A percentile compares a stretch with the other conserved stretches of the same genome.
These are phyloP conservation scores for Hybos culiciformis DNA, from an alignment of 2,888 invertebrate species.

Conservation along the genomic window DNA sequence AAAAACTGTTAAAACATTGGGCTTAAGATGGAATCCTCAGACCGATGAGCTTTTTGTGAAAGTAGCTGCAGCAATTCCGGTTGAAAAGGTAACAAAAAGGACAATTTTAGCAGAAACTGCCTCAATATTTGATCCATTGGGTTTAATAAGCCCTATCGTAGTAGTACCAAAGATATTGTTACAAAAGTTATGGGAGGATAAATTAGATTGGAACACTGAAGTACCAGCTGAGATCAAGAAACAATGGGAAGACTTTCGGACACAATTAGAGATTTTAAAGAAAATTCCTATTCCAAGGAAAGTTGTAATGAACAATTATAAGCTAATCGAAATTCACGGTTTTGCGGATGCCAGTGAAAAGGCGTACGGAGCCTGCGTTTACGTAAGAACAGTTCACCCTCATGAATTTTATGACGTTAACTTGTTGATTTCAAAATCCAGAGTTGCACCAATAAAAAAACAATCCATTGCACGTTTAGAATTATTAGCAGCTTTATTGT, in stretches of 20 bases:
- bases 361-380: slow-evolving; percentile 7
- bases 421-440: slow-evolving; percentile 8
- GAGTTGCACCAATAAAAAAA: slow-evolving; percentile 8
- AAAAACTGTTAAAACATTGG: no score
- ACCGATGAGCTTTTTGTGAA: no score
- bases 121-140: no score
- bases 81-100: no score
- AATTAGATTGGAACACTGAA: not conserved
- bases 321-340: slow-evolving; percentile 2
- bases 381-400: not conserved
- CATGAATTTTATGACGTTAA: no score
- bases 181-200: slow-evolving; percentile 6
- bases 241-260: not conserved
- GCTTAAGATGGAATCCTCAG: no score
- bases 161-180: slow-evolving; percentile 4
- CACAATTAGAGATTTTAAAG: not conserved
- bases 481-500: slow-evolving; percentile 8
- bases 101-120: no score
- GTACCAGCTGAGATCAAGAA: not conserved
- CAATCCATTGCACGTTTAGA: slow-evolving; percentile 7
- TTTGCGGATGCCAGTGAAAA: slow-evolving; percentile 4
- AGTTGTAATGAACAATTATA: not conserved
- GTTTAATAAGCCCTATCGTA: slow-evolving; percentile 5
- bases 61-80: no score
- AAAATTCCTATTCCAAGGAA: not conserved